These are phyloP conservation scores for Pelobates cultripes DNA, from an alignment of 2,797 vertebrate genomes.

Conservation along the genomic window DNA sequence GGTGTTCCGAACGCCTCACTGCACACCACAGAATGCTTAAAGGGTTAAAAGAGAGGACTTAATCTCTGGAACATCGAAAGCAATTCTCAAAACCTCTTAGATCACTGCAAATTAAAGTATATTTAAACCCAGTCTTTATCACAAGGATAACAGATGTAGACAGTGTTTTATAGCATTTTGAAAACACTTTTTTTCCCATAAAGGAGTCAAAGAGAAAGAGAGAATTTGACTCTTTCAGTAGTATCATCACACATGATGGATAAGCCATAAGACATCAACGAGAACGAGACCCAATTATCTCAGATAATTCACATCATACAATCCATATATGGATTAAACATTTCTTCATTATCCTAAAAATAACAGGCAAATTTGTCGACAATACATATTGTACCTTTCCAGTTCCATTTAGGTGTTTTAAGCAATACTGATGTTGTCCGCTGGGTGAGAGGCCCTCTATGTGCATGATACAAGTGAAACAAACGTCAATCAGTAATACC, in stretches of 20 bases:
- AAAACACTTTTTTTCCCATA: too few relatives aligned
- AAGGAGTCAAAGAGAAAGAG: too few relatives aligned
- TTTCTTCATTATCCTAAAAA: neutral
- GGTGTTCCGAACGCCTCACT: too few relatives aligned
- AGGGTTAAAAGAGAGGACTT: too few relatives aligned
- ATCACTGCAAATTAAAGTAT: neutral
- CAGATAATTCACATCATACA: neutral
- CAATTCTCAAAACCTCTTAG: neutral
- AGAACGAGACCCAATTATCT: neutral
- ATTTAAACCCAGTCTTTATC: neutral
- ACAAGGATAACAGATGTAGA: neutral
- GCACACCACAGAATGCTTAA: too few relatives aligned
- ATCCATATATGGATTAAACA: neutral
- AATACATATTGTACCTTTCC: neutral
- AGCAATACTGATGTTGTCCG: constrained; percentile 18
- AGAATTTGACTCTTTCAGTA: neutral
- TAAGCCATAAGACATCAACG: neutral
- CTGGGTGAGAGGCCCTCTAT: neutral
- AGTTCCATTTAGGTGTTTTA: neutral
- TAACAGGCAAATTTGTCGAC: neutral
- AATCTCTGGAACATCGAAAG: neutral
- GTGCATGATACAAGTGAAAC: neutral
- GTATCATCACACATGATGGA: neutral
- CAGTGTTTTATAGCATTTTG: too few relatives aligned
- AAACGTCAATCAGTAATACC: neutral